Evolutionary conservation across 2,113 vertebrate species (phyloP), one percentile per base, ranked within the genome.

Genomic region (Petrocephalus zakoni): DNA sequence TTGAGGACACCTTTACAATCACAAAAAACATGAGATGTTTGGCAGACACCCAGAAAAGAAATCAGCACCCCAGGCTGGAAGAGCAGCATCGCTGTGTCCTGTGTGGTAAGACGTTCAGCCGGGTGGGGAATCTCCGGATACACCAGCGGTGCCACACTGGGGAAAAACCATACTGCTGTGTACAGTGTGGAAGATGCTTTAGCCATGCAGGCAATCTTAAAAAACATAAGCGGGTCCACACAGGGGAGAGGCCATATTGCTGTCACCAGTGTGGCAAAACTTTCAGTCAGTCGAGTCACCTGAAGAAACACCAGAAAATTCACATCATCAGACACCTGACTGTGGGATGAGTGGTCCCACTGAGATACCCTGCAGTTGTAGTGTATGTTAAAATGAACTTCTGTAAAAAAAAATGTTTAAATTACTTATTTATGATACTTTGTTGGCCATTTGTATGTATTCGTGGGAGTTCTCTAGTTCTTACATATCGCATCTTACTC

Each of bases 241-340:
- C 88, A 34, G 87, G 72, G 42, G 91, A 92, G 53, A 90, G 93
- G 90, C 87, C 87, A 15, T 88, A 88, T 52, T 56, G 87, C 75
- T 88, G 87, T 34, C 72, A 82, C 21, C 87, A 88, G 75, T 88
- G 87, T 58, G 87, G 87, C 15, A 88, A 88, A 55, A 88, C 87
- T 0, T 96, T 96, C 90, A 94, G 92, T 92, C 89, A 94, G 64
- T 86, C 94, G 0, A 94, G 93, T 2, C 94, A 95, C 91, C 89
- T 96, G 42, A 93, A 92, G 75, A 95, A 95, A 89, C 95, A 96
- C 92, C 93, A 93, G 89, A 94, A 94, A 0, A 94, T 94, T 88
- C 95, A 96, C 72, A 95, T 88, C 4, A 81, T 81, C 75, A 88
- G 87, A 82, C 87, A 88, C 34, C 72, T 88, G 7, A 82, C 52